Evolutionary conservation across 2,113 vertebrate species (phyloP), one percentile per base, ranked within the genome.

Genomic region (Ardeotis arabs): DNA sequence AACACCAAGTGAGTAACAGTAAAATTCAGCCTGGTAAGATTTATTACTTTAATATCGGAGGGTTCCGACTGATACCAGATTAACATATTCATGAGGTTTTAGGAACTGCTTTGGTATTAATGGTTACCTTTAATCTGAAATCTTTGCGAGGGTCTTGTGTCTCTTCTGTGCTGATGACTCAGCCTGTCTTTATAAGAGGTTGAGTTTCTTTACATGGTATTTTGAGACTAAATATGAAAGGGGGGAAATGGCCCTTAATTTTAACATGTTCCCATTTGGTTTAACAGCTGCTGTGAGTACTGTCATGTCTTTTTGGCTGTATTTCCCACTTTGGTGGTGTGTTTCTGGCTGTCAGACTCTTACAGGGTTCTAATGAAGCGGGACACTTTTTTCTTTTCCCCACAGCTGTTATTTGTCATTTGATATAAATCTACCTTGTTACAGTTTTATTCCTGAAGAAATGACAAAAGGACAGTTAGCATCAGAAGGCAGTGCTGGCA

Each of bases 331-430:
- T 93, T 39, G 41, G 67, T 8, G 47, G 77, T 49, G 64, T 93
- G 66, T 76, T 92, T 92, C 74, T 82, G 80, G 49, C 88, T 96
- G 95, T 87, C 92, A 93, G 82, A 77, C 44, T 87, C 94, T 81
- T 78, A 81, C 62, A 87, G 96, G 84, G 73, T 93, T 95, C 86
- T 95, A 84, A 95, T 95, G 96, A 93, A 92, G 74, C 89, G 67
- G 39, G 8, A 55, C 62, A 75, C 83, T 78, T 93, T 84, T 91
- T 91, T 66, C 81, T 89, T 86, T 87, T 78, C 58, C 69, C 53
- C 79, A 82, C 95, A 95, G 90, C 92, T 93, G 92, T 93, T 95
- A 74, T 94, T 97, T 96, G 76, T 92, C 73, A 92, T 93, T 95
- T 89, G 86, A 76, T 96, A 84, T 33, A 82, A 93, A 75, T 87